Percentiles rank a stretch among this genome's conserved stretches.
Evolutionary conservation across 2,888 invertebrate genomes (phyloP).

Genomic region (Theristus sp.): DNA sequence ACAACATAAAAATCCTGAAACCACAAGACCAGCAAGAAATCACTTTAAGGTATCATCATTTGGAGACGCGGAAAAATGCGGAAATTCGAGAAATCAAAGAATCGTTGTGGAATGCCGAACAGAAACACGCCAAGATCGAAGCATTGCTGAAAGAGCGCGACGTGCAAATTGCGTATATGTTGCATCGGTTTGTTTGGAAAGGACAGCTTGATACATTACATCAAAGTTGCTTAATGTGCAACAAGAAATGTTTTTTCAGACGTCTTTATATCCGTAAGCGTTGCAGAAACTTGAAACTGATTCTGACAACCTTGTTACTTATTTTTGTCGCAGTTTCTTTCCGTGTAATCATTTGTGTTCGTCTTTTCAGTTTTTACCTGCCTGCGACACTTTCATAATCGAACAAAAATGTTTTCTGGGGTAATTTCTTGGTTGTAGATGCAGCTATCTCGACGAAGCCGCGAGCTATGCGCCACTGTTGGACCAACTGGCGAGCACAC

Average conservation of each 20-base stretch:
- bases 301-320: too few relatives aligned
- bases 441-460: conserved; percentile 9
- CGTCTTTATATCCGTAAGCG: too few relatives aligned
- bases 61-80: not conserved
- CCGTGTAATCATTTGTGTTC: too few relatives aligned
- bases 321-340: too few relatives aligned
- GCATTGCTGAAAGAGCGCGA: conserved; percentile 2
- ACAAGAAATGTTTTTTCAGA: too few relatives aligned
- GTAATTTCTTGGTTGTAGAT: conserved; percentile 1
- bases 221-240: too few relatives aligned
- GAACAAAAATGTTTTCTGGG: too few relatives aligned
- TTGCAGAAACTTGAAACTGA: too few relatives aligned
- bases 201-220: too few relatives aligned
- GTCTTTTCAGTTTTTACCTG: too few relatives aligned
- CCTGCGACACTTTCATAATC: too few relatives aligned
- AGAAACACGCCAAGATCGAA: not conserved
- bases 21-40: too few relatives aligned
- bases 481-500: conserved; percentile 5
- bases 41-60: not conserved
- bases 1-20: not conserved
- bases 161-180: conserved; percentile 4
- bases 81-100: not conserved
- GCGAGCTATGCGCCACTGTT: conserved; percentile 9
- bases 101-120: not conserved
- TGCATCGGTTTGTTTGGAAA: conserved; percentile 6